Base-by-base conservation (phyloP, 2,888 invertebrate species). In the Heterodera filipjevi region DNA sequence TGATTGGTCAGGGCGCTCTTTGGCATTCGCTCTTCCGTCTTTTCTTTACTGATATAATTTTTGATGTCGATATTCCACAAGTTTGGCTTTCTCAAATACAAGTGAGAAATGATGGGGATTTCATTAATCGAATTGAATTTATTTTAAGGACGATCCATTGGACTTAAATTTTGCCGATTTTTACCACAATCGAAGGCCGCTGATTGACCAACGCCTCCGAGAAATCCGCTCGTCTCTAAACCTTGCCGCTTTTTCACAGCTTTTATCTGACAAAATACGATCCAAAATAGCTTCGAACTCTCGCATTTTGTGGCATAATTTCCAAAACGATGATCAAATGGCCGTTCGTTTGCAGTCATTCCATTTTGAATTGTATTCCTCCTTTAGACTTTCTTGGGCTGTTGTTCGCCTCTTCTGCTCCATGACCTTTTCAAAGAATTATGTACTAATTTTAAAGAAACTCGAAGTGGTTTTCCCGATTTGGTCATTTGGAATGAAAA, bases 381-480 rank as follows among this genome's bases (percentile, higher is more conserved):
- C 22, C n/a, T 79, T 33, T 71, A 86, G 85, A 30, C 72, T 12
- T 81, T 86, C 46, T 64, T 84, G 64, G 46, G 66, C 16, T 82
- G 84, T 46, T 81, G 83, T 70, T 79, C 83, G 5, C 81, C 84
- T 3, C 49, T 53, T 14, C 68, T 80, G n/a, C 66, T 87, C 27
- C 71, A 78, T 12, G 77, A 73, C 12, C 66, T 87, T 12, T 83
- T 84, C 66, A 77, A 72, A 6, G 80, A 84, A 14, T 76, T 87
- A 16, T 79, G 82, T 27, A 72, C 72, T 19, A 83, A 87, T 75
- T 84, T 86, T 75, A 82, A 86, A 30, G 82, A 86, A 64, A 77
- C 79, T 12, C 79, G 87, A 12, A 85, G 85, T 71, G 87, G 87
- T 10, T 86, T 87, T 70, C 87, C 87, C 22, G 87, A 87, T 79